Conservation (phyloP, 2,888 invertebrate species). For the Standfussiana lucernea region DNA sequence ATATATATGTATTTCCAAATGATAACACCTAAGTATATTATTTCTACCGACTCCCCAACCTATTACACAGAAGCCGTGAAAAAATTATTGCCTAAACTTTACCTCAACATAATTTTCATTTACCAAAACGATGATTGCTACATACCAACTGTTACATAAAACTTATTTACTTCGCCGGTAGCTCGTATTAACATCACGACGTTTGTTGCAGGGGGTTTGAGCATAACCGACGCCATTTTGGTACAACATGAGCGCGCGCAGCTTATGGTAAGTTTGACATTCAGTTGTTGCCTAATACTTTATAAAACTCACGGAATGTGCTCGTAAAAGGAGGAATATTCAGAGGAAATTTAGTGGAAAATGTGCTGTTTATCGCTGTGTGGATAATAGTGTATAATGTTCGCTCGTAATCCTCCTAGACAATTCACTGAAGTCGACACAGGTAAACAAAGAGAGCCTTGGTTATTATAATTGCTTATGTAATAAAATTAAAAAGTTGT, state of each 20-base stretch:
- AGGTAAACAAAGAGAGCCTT: not conserved
- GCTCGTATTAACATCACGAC: conserved; percentile 46
- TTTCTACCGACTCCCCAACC: not conserved
- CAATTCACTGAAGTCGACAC: not conserved
- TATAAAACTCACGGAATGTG: conserved; percentile 34
- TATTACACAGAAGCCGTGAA: not conserved
- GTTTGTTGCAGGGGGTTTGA: conserved; percentile 78
- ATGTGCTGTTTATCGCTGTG: conserved; percentile 4
- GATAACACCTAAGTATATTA: not conserved
- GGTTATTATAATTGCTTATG: not conserved
- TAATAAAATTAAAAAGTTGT: not conserved
- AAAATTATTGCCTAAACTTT: conserved; percentile 22
- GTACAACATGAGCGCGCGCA: conserved; percentile 79
- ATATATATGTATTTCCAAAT: not conserved
- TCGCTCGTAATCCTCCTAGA: not conserved
- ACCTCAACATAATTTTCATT: conserved; percentile 25
- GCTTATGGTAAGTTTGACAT: conserved; percentile 81
- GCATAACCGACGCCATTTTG: conserved; percentile 61
- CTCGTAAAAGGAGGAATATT: conserved; percentile 12
- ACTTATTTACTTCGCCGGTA: conserved; percentile 20
- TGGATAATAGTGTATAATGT: not conserved
- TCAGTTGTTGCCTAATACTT: conserved; percentile 46
- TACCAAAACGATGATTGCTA: conserved; percentile 33
- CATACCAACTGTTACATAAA: conserved; percentile 5
- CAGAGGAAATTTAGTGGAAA: conserved; percentile 3